phyloP scores from a whole-genome alignment of 2,888 invertebrate species.

The Tetramorium bicarinatum region DNA sequence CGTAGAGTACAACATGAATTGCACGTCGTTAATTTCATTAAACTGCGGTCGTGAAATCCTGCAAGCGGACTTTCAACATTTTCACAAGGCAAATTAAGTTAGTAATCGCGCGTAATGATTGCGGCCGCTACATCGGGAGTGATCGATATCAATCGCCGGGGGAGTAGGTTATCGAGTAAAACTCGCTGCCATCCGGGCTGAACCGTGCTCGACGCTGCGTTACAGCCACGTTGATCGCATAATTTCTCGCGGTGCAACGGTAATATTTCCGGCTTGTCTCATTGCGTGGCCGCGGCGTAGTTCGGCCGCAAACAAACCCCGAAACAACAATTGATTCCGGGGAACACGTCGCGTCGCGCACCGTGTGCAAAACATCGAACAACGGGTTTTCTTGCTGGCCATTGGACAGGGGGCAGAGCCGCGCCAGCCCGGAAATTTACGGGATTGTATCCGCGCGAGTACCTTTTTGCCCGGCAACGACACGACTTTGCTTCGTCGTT shows the following conservation, averaged over 20 bases:
- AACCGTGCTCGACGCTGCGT: constrained; percentile 48
- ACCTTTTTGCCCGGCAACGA: constrained; percentile 76
- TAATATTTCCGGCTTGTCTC: constrained; percentile 75
- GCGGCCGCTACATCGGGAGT: constrained; percentile 28
- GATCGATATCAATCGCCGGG: constrained; percentile 50
- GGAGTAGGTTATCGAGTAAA: constrained; percentile 38
- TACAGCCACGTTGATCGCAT: constrained; percentile 69
- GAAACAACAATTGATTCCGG: constrained; percentile 78
- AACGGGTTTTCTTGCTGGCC: constrained; percentile 79
- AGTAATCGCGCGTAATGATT: constrained; percentile 52
- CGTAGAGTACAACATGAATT: not conserved
- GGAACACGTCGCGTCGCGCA: constrained; percentile 74
- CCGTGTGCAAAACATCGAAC: constrained; percentile 77
- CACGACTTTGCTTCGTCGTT: constrained; percentile 77
- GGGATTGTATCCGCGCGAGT: constrained; percentile 79
- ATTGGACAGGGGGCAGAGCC: constrained; percentile 69
- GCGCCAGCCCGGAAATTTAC: constrained; percentile 78
- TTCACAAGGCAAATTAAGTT: constrained; percentile 51
- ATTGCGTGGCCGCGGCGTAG: constrained; percentile 69
- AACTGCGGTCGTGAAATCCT: constrained; percentile 1
- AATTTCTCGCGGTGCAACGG: constrained; percentile 75
- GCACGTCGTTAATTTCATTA: constrained; percentile 21
- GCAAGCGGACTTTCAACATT: constrained; percentile 37
- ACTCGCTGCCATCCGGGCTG: constrained; percentile 38
- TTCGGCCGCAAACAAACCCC: constrained; percentile 76